Evolutionary conservation across 2,113 vertebrate genomes (phyloP), one percentile per base, ranked within the genome.

Genomic region (Pachyramphus minor): DNA sequence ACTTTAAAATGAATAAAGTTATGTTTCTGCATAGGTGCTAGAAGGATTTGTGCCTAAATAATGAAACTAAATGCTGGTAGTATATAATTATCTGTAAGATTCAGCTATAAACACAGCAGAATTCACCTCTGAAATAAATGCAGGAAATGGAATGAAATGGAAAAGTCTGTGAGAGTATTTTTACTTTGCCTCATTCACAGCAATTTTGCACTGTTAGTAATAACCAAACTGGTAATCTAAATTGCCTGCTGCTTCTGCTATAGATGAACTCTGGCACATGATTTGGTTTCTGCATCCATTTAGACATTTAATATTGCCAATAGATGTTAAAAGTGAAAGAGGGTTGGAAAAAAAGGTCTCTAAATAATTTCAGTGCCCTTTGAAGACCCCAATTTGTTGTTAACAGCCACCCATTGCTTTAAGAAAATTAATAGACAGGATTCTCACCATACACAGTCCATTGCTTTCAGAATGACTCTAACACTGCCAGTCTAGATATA

Each of bases 171-270:
- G 73, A 77, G 67, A 71, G 35, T 63, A 75, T 84, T 95, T 93
- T 93, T 95, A 59, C 47, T 96, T 91, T 81, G 77, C 73, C 47
- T 92, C 68, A 71, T 92, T 93, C 85, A 72, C 73, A 91, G 31
- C 31, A 92, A 84, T 81, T 92, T 92, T 68, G 35, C 50, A 27
- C 52, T 84, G 74, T 90, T 87, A 93, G 56, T 81, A 89, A 95
- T 84, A 89, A 81, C 56, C 33, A 74, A 74, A 72, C 33, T 28
- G 35, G 47, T 75, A 78, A 93, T 88, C 53, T 93, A 90, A 87
- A 93, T 76, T 84, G 83, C 37, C 23, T 96, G 56, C 56, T 95
- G 47, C 60, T 74, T 68, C 67, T n/a, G 52, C 73, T 89, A 1
- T 50, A 41, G 67, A 78, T 41, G 80, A 93, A 82, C 89, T 95